Base-by-base conservation (phyloP, 2,113 vertebrate species). In the Excalfactoria chinensis region DNA sequence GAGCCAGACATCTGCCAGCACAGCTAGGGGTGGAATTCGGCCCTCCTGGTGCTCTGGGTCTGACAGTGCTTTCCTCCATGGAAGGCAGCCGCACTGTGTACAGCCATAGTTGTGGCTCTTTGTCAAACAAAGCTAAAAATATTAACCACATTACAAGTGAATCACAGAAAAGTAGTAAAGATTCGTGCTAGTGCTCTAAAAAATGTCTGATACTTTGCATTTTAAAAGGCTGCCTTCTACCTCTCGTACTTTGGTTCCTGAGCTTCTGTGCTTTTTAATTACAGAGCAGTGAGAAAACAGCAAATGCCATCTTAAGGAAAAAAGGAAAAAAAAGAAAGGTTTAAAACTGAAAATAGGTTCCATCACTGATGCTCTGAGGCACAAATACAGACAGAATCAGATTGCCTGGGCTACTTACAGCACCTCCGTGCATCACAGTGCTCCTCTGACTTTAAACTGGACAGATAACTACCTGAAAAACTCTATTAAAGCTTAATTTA, bases 391-490 rank as follows among this genome's bases (percentile, higher is more conserved):
- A 60, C 56, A 63, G 56, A 32, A 84, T 37, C 90, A 93, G 92
- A 88, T 77, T 91, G 95, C 64, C 49, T 21, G 1, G 15, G 43
- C 82, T 86, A 83, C 79, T 78, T 86, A 84, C 60, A 71, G 79
- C 90, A 88, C 89, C 95, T 90, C 86, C 89, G 17, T 23, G 37
- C 75, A 93, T 28, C 64, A 55, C 72, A 80, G 69, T 82, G 84
- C 90, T 95, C 84, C 81, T 67, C 59, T 55, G 86, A 84, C 90
- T 89, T 59, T 70, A 43, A 13, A 79, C 66, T 55, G 84, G 84
- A 77, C 93, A 78, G 35, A 78, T 75, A 77, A 53, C 15, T 44
- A 15, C 40, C 6, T 53, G 70, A 49, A 75, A 90, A 71, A 74
- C 8, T 1, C 40, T 43, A 34, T 2, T 58, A 64, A 84, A 86